Percentiles rank a stretch among this genome's conserved stretches.
Conservation (phyloP, 2,797 vertebrate species). For the Falco cherrug region DNA sequence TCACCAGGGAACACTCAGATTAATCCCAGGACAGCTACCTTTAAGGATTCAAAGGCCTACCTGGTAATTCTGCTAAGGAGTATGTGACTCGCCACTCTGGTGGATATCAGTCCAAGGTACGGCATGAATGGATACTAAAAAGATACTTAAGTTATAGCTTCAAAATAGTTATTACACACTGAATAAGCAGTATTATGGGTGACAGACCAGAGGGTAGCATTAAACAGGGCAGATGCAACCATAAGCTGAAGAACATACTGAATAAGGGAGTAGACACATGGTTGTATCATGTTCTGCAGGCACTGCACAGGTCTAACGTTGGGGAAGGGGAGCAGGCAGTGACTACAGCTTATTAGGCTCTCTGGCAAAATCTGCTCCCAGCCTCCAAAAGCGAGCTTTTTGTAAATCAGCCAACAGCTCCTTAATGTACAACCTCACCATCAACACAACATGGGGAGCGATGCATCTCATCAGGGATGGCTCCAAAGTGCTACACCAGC, state of each 20-base stretch:
- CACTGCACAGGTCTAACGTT: accelerated
- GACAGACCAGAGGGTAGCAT: not conserved
- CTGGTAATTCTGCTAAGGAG: not conserved
- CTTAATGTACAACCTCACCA: not conserved
- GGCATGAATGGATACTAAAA: not conserved
- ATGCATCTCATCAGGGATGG: not conserved
- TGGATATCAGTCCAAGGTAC: not conserved
- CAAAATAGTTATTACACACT: not conserved
- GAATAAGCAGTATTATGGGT: not conserved
- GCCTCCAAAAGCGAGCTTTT: not conserved
- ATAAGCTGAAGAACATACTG: not conserved
- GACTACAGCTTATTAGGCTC: not conserved
- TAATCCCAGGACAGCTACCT: not conserved
- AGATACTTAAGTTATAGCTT: not conserved
- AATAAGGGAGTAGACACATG: not conserved
- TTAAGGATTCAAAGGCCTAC: not conserved
- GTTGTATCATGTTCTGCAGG: not conserved
- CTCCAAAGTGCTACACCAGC: not conserved
- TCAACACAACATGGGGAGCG: not conserved
- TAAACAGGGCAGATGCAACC: not conserved
- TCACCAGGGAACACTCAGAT: not conserved
- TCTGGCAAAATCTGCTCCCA: not conserved
- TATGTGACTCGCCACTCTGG: not conserved
- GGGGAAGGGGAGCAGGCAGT: not conserved
- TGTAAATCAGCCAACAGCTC: not conserved